Evolutionary conservation across 2,113 vertebrate genomes (phyloP), one percentile per base, ranked within the genome.

Genomic region (Sinocyclocheilus rhinocerous): DNA sequence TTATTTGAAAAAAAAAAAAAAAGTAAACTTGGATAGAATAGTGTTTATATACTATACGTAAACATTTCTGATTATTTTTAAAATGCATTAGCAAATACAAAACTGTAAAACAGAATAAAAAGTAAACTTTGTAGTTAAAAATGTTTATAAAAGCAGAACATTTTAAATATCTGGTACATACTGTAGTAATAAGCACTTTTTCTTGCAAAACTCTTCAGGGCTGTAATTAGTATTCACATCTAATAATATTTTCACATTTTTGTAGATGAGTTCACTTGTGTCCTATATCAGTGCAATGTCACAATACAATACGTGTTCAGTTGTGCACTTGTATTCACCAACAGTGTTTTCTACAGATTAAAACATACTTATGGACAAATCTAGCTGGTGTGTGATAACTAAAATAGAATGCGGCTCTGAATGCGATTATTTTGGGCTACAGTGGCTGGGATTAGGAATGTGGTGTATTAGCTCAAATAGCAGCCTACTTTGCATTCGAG

Each of bases 1-100:
- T 45, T 72, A 73, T 83, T 83, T 59, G 15, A 63, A 5, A 33
- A 10, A n/a, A n/a, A n/a, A n/a, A 15, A 20, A 50, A 88, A 76
- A 67, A 33, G 29, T 18, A 15, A 45, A 57, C 55, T 36, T 55
- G 3, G 24, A 61, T 78, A 52, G 36, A 33, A 33, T 67, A 69
- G 20, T 22, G 33, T 72, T 22, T 72, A 42, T 72, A n/a, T 42
- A 72, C 18, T 39, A 70, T 36, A 36, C 36, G 4, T 11, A 39
- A 72, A 39, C 4, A 72, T 15, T 20, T 75, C 22, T 6, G 39
- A 72, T 72, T 24, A 8, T 48, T 75, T 12, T 24, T 48, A 75
- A 48, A 45, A 45, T 45, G 22, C 33, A 22, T 29, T 8, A 26
- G 7, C 65, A 67, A 72, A 13, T n/a, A 29, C 15, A 18, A 36